Base-by-base conservation (phyloP, 1,140 invertebrate genomes). In the Chironomus tepperi region DNA sequence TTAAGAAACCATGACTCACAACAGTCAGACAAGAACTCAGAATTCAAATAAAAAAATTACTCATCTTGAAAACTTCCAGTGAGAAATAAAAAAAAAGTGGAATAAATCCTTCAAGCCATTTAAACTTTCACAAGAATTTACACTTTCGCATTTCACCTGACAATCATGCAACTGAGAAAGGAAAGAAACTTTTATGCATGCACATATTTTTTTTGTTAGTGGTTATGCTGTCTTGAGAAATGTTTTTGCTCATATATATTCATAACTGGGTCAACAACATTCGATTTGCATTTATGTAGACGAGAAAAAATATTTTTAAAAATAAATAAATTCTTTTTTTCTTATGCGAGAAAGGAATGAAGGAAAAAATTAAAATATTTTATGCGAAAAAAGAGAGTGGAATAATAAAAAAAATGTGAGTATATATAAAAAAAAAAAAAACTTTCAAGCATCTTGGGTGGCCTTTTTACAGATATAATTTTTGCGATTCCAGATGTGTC, bases 221-320 rank as follows among this genome's bases (percentile, higher is more conserved):
- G 47, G 15, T 47, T 47, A 15, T 15, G 15, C 15, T 47, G 2
- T 47, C 43, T 47, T 15, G 8, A 47, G 12, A 57, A 57, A 57
- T 15, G 5, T n/a, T n/a, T n/a, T 57, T 57, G 47, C 47, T n/a
- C n/a, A 57, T 57, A 57, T 57, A 15, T 57, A 57, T 57, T 57
- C 47, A 57, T 57, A 57, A 57, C 47, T 57, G n/a, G 47, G 47
- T 57, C 47, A 57, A n/a, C 47, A 57, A 57, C 47, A n/a, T 57
- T 57, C 47, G 47, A 15, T 57, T 57, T 57, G 47, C 47, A 57
- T 57, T 57, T 57, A n/a, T 57, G 3, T 34, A 57, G 5, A 15
- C n/a, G 12, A 57, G 12, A 57, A n/a, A 47, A 57, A 57, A 15
- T n/a, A 57, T n/a, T 10, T 5, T 57, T n/a, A n/a, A 15, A 12